Percentiles rank a stretch among this genome's conserved stretches.
Evolutionary conservation across 2,888 invertebrate species (phyloP).

Genomic region (Sinopyrophorus schimmeli): DNA sequence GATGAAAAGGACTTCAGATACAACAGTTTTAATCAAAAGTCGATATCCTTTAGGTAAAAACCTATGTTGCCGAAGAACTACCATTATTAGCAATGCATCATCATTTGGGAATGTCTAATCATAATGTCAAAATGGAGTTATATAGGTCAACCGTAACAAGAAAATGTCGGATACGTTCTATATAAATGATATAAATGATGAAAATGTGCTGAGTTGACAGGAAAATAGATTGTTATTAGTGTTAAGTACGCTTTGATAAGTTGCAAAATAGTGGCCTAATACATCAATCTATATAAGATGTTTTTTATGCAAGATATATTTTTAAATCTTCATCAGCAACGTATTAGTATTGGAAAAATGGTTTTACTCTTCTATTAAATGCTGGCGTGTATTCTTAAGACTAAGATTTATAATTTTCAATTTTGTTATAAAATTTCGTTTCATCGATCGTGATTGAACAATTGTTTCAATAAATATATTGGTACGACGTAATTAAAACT

Average conservation of each 20-base stretch:
- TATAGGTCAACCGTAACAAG: slow-evolving; percentile 32
- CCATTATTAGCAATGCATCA: slow-evolving; percentile 29
- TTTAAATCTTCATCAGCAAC: too few relatives aligned
- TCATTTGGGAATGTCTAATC: slow-evolving; percentile 29
- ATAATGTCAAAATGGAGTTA: slow-evolving; percentile 29
- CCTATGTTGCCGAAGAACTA: slow-evolving; percentile 22
- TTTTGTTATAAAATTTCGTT: too few relatives aligned
- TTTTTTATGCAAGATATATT: too few relatives aligned
- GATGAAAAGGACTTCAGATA: too few relatives aligned
- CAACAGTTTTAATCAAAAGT: slow-evolving; percentile 12
- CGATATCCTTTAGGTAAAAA: slow-evolving; percentile 24
- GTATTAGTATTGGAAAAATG: too few relatives aligned
- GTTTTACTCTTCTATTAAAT: too few relatives aligned
- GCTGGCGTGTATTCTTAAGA: too few relatives aligned
- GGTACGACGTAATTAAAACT: too few relatives aligned
- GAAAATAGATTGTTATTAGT: slow-evolving; percentile 30
- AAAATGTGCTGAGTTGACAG: slow-evolving; percentile 29
- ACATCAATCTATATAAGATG: slow-evolving; percentile 17
- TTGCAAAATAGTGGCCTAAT: slow-evolving; percentile 19
- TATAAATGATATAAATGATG: slow-evolving; percentile 30
- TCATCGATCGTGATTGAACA: too few relatives aligned
- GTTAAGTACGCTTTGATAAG: slow-evolving; percentile 19
- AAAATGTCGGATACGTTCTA: slow-evolving; percentile 29
- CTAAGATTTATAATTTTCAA: too few relatives aligned
- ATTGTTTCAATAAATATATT: too few relatives aligned